These are phyloP conservation scores for Trachymyrmex cornetzi DNA, from an alignment of 1,140 invertebrate species.

Conservation along the genomic window DNA sequence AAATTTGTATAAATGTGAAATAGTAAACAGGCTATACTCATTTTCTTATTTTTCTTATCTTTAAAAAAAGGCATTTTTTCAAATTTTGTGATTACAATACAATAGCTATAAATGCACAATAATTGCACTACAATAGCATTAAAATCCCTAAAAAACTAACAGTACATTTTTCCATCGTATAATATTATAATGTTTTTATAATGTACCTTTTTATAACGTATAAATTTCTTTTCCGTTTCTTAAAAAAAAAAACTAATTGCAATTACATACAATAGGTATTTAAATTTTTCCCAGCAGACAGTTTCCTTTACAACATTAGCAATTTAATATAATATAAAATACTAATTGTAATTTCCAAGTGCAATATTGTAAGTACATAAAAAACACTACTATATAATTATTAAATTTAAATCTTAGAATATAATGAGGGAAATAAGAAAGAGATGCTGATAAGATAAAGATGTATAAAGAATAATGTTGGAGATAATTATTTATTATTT, in stretches of 20 bases:
- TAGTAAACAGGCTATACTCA: not conserved
- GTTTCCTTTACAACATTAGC: not conserved
- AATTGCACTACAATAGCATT: not conserved
- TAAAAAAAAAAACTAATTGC: not conserved
- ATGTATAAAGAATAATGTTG: not conserved
- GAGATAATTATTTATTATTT: not conserved
- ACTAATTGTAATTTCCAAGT: not conserved
- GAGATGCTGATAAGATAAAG: not conserved
- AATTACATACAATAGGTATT: not conserved
- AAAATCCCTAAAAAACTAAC: not conserved
- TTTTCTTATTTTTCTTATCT: not conserved
- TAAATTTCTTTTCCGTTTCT: not conserved
- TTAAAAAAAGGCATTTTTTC: not conserved
- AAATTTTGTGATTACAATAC: not conserved
- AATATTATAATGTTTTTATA: not conserved
- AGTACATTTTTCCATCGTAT: not conserved
- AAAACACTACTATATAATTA: not conserved
- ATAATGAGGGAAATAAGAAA: constrained; percentile 12
- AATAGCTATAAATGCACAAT: too few species aligned
- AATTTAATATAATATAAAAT: not conserved
- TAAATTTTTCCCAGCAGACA: not conserved
- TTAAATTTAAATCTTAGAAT: constrained; percentile 7
- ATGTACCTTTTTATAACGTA: not conserved
- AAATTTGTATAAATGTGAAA: not conserved
- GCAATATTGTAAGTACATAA: not conserved